Percentiles rank a stretch among this genome's conserved stretches.
phyloP scores from a whole-genome alignment of 2,797 vertebrate genomes.

The Morelia viridis region DNA sequence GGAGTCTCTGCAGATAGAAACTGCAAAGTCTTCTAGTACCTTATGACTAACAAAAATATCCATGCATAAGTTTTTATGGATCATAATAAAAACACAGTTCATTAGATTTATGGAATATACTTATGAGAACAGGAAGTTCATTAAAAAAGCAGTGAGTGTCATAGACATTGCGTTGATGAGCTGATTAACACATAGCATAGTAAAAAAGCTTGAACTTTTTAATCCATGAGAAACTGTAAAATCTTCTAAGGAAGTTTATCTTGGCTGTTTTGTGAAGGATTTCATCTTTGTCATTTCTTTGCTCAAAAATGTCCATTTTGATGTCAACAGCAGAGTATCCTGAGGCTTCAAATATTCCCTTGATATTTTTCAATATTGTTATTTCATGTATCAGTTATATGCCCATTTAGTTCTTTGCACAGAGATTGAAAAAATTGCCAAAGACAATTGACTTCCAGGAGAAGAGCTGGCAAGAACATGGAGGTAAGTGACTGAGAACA shows the following conservation, averaged over 20 bases:
- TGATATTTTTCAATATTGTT: not conserved
- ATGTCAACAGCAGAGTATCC: not conserved
- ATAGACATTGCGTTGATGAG: not conserved
- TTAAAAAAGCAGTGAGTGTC: not conserved
- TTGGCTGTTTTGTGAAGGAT: not conserved
- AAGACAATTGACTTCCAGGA: not conserved
- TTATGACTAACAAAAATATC: not conserved
- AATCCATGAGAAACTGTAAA: not conserved
- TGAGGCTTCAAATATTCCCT: not conserved
- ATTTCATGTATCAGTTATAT: not conserved
- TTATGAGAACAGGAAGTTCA: not conserved
- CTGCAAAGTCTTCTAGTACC: not conserved
- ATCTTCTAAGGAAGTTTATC: not conserved
- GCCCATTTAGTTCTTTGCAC: not conserved
- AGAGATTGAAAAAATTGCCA: not conserved
- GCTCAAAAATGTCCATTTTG: not conserved
- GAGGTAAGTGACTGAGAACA: not conserved
- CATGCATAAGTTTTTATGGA: not conserved
- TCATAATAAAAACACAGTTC: not conserved
- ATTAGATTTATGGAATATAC: not conserved
- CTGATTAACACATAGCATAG: not conserved
- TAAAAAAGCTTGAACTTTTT: not conserved
- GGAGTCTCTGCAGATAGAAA: not conserved
- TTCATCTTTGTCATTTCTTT: not conserved
- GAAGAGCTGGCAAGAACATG: not conserved